A percentile compares a stretch with the other conserved stretches of the same genome.
Evolutionary conservation across 2,797 vertebrate species (phyloP).

Genomic region (Pempheris klunzingeri): DNA sequence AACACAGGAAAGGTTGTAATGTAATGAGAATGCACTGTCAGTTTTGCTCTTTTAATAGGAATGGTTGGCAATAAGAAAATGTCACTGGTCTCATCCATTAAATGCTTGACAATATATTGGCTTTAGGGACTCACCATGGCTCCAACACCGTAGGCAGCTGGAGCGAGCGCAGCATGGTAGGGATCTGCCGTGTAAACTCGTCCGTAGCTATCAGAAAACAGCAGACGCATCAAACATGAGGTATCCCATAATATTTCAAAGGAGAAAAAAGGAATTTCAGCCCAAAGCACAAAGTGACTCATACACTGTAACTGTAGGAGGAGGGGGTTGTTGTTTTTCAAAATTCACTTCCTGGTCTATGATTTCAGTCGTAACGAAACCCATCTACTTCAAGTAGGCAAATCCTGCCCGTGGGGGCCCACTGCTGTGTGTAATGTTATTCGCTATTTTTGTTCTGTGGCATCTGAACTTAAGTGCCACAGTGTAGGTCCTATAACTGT

Average conservation of each 20-base stretch:
- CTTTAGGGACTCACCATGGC: constrained; percentile 92
- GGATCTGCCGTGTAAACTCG: constrained; percentile 98
- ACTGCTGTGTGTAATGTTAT: no score
- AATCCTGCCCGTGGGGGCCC: no score
- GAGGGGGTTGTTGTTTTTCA: background rate
- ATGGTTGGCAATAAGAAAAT: background rate
- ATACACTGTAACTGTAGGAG: background rate
- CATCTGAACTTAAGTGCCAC: background rate
- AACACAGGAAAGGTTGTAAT: background rate
- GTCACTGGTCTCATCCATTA: background rate
- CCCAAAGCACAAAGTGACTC: background rate
- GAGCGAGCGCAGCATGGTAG: constrained; percentile 96
- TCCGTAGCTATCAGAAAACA: constrained; percentile 88
- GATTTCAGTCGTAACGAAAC: background rate
- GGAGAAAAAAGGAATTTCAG: background rate
- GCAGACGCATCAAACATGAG: constrained; percentile 11
- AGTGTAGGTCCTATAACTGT: background rate
- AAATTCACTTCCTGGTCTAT: background rate
- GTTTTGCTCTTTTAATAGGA: background rate
- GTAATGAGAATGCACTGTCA: background rate
- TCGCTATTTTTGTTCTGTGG: background rate
- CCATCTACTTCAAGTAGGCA: background rate
- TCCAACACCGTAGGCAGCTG: constrained; percentile 97
- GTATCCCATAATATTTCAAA: background rate
- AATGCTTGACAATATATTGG: background rate